Evolutionary conservation across 1,140 invertebrate genomes (phyloP), one percentile per base, ranked within the genome.

Genomic region (Heliconius hewitsoni): DNA sequence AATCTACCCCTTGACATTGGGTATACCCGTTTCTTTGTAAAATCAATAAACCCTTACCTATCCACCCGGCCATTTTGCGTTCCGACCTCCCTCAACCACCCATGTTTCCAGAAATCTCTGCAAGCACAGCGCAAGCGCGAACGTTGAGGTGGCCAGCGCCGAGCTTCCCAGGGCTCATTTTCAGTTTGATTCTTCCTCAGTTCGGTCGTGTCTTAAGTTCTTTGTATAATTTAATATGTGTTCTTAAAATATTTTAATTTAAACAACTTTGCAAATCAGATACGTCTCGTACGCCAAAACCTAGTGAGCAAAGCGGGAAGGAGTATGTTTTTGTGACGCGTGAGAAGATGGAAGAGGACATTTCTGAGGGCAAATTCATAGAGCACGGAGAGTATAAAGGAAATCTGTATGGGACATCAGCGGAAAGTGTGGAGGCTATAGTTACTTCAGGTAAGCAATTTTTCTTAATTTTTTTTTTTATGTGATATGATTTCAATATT

Each of bases 331-430:
- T 99, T 93, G 97, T 99, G 9, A 95, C 96, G 1, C 96, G 98
- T 39, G 97, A 98, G 78, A 96, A 97, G 87, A 98, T 99, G 97
- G 98, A 99, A 86, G 96, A 97, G 73, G 98, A 99, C 85, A 98
- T 99, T 78, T 96, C 96, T 30, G 96, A 96, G 0, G 98, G 98
- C 8, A 98, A 98, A 90, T 99, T 99, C 90, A 97, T 99, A 81
- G 99, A 99, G 94, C 98, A 98, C 92, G 99, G 99, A 23, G 98
- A 99, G 92, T 99, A 98, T 93, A 98, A 99, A 92, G 99, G 98
- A 13, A 99, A 99, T 94, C 94, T 99, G 60, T 99, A 99, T 89
- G 99, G 99, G 6, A 99, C 98, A 4, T 98, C 98, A 50, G 95
- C 97, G 11, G 98, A 99, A 87, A 98, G 98, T 87, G 98, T 99